These are phyloP conservation scores for Chesias legatella DNA, from an alignment of 2,888 invertebrate genomes.

Conservation along the genomic window DNA sequence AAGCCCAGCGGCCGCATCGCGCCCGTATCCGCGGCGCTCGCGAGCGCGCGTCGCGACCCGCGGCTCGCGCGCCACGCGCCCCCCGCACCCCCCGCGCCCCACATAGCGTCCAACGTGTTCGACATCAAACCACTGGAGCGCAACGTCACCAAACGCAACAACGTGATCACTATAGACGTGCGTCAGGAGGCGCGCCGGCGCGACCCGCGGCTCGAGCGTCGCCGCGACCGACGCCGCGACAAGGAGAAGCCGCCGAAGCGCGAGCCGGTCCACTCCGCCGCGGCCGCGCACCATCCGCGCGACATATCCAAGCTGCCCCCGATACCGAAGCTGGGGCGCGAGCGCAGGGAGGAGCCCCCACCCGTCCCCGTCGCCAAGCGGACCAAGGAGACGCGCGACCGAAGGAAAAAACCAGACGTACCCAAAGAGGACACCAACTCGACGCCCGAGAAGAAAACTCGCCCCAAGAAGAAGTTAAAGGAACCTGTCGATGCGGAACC, in stretches of 20 bases:
- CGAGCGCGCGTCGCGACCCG: conserved; percentile 52
- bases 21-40: conserved; percentile 56
- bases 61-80: conserved; percentile 34
- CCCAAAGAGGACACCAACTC: conserved; percentile 28
- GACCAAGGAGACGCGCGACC: conserved; percentile 36
- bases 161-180: conserved; percentile 74
- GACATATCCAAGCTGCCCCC: conserved; percentile 64
- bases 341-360: conserved; percentile 17
- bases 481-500: conserved; percentile 25
- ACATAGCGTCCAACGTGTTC: conserved; percentile 66
- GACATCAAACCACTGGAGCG: conserved; percentile 72
- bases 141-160: conserved; percentile 63
- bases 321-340: conserved; percentile 59
- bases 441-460: conserved; percentile 46
- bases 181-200: conserved; percentile 39
- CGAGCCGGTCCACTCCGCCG: no score
- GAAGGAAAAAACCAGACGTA: conserved; percentile 31
- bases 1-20: conserved; percentile 58
- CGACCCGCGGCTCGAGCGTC: conserved; percentile 38
- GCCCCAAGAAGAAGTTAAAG: conserved; percentile 21
- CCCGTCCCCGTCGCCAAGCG: conserved; percentile 29
- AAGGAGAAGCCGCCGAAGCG: conserved; percentile 9
- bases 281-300: conserved; percentile 40
- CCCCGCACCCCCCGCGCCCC: conserved; percentile 28
- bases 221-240: conserved; percentile 30